A percentile compares a stretch with the other conserved stretches of the same genome.
Conservation (phyloP, 2,797 vertebrate species). For the Sebastes elongatus region DNA sequence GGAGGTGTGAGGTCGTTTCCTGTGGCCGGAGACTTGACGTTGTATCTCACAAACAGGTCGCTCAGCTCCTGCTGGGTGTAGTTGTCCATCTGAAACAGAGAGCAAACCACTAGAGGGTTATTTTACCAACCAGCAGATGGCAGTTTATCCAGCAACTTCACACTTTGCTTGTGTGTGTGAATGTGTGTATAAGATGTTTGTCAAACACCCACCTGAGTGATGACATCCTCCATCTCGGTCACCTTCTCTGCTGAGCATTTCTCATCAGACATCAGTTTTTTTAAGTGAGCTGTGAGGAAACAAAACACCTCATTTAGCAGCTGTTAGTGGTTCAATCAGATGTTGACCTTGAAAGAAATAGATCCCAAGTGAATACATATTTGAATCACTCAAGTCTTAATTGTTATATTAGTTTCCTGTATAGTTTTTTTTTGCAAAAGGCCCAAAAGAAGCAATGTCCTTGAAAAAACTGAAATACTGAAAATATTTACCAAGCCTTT, state of each 20-base stretch:
- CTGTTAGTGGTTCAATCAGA: background rate
- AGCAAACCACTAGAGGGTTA: background rate
- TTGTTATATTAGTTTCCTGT: background rate
- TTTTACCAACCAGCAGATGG: background rate
- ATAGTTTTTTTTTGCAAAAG: background rate
- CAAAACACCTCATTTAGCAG: background rate
- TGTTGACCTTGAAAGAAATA: background rate
- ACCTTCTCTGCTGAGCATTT: constrained; percentile 89
- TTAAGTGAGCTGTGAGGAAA: constrained; percentile 85
- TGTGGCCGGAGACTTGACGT: constrained; percentile 93
- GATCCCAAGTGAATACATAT: background rate
- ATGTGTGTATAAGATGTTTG: background rate
- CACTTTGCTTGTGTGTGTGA: background rate
- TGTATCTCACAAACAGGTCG: constrained; percentile 95
- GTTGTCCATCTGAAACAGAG: constrained; percentile 90
- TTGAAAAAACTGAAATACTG: background rate
- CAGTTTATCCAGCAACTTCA: background rate
- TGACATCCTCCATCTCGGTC: constrained; percentile 89
- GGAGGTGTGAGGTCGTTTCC: constrained; percentile 94
- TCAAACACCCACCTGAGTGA: constrained; percentile 85
- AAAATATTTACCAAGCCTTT: too few species aligned
- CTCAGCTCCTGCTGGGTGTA: constrained; percentile 91
- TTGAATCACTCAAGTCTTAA: background rate
- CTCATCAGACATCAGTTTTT: constrained; percentile 93
- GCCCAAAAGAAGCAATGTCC: background rate